These are phyloP conservation scores for Dromius quadrimaculatus DNA, from an alignment of 2,888 invertebrate genomes.

Conservation along the genomic window DNA sequence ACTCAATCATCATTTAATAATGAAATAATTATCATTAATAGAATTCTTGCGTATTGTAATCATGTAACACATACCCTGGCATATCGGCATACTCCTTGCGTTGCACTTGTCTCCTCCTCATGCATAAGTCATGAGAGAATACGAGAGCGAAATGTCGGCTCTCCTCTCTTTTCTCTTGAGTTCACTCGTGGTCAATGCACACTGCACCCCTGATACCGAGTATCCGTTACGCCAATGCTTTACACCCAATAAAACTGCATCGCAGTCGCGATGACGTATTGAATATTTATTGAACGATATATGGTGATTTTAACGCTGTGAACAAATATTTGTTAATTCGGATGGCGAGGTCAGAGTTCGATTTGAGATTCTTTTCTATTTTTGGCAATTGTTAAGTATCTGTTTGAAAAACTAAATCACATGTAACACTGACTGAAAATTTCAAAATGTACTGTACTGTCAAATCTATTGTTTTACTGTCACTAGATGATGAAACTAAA, in stretches of 20 bases:
- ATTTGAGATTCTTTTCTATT: conserved; percentile 24
- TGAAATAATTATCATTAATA: conserved; percentile 1
- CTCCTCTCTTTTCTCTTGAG: not conserved
- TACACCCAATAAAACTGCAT: conserved; percentile 14
- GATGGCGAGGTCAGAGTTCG: not conserved
- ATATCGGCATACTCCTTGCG: conserved; percentile 56
- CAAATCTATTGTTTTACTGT: too few species aligned
- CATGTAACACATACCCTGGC: conserved; percentile 57
- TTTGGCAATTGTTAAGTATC: too few species aligned
- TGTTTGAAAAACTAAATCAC: too few species aligned
- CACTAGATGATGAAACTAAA: too few species aligned
- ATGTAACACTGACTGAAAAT: too few species aligned
- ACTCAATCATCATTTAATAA: not conserved
- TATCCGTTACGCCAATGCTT: conserved; percentile 20
- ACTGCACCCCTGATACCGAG: conserved; percentile 23
- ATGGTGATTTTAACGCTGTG: conserved; percentile 35
- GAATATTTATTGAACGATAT: not conserved
- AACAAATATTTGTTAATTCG: conserved; percentile 20
- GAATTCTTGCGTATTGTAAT: conserved; percentile 18
- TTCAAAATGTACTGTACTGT: too few species aligned
- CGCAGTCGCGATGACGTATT: conserved; percentile 21
- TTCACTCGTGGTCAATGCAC: conserved; percentile 40
- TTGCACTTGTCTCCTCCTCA: conserved; percentile 57
- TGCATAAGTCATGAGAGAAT: conserved; percentile 57
- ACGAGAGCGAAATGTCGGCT: conserved; percentile 13